Conservation (phyloP, 2,797 vertebrate species). For the Gallinago solitaria region DNA sequence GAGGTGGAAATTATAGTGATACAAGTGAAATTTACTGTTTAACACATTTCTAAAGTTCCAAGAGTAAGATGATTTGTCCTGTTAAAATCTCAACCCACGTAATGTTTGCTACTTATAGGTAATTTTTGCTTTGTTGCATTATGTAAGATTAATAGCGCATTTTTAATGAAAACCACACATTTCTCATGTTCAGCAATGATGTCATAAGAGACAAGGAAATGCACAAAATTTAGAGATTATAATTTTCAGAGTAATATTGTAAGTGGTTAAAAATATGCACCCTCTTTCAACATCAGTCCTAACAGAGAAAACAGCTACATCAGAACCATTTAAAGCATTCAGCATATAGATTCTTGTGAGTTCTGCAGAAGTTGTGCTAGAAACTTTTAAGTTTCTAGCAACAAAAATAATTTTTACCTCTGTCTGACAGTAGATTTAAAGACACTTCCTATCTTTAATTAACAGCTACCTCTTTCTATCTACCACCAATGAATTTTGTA, state of each 20-base stretch:
- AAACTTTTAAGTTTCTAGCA: not conserved
- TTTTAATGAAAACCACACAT: not conserved
- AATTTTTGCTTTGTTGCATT: not conserved
- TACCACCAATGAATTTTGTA: fast-evolving
- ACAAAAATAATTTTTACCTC: not conserved
- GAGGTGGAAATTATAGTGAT: not conserved
- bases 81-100: not conserved
- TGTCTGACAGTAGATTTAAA: not conserved
- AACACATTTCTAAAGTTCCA: not conserved
- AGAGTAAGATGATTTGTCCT: not conserved
- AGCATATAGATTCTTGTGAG: fast-evolving
- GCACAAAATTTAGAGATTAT: not conserved
- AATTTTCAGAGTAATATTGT: not conserved
- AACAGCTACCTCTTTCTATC: not conserved
- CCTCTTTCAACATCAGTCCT: not conserved
- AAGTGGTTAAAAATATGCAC: fast-evolving
- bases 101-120: not conserved
- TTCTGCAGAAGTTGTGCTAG: too few relatives aligned
- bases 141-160: not conserved
- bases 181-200: not conserved
- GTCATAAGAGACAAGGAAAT: not conserved
- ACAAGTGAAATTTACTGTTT: not conserved
- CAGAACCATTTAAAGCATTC: not conserved
- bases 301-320: not conserved
- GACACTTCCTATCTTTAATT: not conserved